These are phyloP conservation scores for Gopherus evgoodei DNA, from an alignment of 2,113 vertebrate species.

Conservation along the genomic window DNA sequence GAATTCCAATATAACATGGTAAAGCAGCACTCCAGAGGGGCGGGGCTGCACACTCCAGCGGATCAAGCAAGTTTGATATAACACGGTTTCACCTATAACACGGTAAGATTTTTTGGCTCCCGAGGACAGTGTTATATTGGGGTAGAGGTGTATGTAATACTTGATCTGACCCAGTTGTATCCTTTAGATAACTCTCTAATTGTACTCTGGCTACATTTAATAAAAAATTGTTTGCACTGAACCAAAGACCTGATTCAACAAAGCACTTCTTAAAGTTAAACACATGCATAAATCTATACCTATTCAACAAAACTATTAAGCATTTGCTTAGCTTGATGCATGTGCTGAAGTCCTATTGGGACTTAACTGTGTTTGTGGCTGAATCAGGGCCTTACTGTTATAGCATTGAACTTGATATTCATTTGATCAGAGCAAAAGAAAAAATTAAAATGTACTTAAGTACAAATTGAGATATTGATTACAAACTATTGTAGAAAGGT, in stretches of 20 bases:
- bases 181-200: background rate
- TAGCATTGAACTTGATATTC: background rate
- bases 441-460: slow-evolving; percentile 38
- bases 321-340: background rate
- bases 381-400: background rate
- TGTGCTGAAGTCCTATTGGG: background rate
- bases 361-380: background rate
- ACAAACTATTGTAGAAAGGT: slow-evolving; percentile 64
- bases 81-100: too few relatives aligned
- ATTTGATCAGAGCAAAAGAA: slow-evolving; percentile 43
- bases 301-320: background rate
- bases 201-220: background rate
- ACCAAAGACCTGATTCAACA: background rate
- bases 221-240: background rate
- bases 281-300: background rate
- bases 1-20: too few relatives aligned
- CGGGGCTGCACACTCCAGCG: too few relatives aligned
- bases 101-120: too few relatives aligned
- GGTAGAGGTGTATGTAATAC: background rate
- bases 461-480: slow-evolving; percentile 56
- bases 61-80: too few relatives aligned
- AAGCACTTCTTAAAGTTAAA: background rate
- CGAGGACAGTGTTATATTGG: too few relatives aligned
- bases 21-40: too few relatives aligned
- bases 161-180: background rate